A percentile compares a stretch with the other conserved stretches of the same genome.
These are phyloP conservation scores for Apeira syringaria DNA, from an alignment of 2,888 invertebrate species.

Conservation along the genomic window DNA sequence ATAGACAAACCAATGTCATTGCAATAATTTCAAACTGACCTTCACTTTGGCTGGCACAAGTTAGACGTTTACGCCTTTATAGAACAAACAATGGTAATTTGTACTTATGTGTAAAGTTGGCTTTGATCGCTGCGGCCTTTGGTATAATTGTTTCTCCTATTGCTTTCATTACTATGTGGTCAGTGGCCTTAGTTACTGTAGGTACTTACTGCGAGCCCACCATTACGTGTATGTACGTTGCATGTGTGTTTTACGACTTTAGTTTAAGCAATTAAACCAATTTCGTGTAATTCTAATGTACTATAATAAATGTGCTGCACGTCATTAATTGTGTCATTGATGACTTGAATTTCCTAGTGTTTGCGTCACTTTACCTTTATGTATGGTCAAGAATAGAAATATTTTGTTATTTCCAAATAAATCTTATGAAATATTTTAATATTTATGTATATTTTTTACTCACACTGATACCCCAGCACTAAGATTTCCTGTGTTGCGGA, in stretches of 20 bases:
- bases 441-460: too few relatives aligned
- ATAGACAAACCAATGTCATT: constrained; percentile 12
- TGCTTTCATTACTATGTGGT: constrained; percentile 7
- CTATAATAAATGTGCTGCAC: not conserved
- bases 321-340: not conserved
- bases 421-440: too few relatives aligned
- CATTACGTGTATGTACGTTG: not conserved
- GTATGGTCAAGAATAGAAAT: too few relatives aligned
- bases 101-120: constrained; percentile 6
- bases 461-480: too few relatives aligned
- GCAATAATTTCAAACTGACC: constrained; percentile 6
- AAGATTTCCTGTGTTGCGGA: too few relatives aligned
- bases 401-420: too few relatives aligned
- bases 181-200: constrained; percentile 10
- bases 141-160: constrained; percentile 8
- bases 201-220: constrained; percentile 1
- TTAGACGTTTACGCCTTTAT: constrained; percentile 1
- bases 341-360: constrained; percentile 5
- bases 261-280: constrained; percentile 3
- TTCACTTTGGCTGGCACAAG: constrained; percentile 2
- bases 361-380: not conserved
- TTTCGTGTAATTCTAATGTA: constrained; percentile 2
- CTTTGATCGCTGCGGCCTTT: constrained; percentile 5
- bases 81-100: constrained; percentile 4
- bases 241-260: not conserved